Conservation (phyloP, 35 echinoderm and acorn worm species). For the Eucidaris tribuloides region DNA sequence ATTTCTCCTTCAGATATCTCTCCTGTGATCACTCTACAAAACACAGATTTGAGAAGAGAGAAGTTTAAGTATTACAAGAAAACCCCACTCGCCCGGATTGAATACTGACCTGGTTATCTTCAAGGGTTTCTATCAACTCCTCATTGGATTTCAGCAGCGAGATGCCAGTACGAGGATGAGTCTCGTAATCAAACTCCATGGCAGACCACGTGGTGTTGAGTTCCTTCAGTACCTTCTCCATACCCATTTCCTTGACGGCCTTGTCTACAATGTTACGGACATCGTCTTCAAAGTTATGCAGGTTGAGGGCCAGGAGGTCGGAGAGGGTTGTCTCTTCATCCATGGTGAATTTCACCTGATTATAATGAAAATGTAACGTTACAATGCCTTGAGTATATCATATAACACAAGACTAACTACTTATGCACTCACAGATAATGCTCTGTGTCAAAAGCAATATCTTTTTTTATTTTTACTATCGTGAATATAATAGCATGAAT, state of each 20-base stretch:
- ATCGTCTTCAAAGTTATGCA: conserved; percentile 99
- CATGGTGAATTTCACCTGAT: conserved; percentile 96
- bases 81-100: too few relatives aligned
- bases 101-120: conserved; percentile 99
- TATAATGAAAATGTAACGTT: too few relatives aligned
- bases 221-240: conserved; percentile 99
- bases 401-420: too few relatives aligned
- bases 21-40: too few relatives aligned
- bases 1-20: too few relatives aligned
- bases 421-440: too few relatives aligned
- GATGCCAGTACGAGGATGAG: conserved; percentile 73
- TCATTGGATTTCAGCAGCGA: conserved; percentile 82
- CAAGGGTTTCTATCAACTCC: conserved; percentile 96
- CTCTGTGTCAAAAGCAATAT: too few relatives aligned
- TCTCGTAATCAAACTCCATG: conserved; percentile 99
- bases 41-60: too few relatives aligned
- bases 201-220: conserved; percentile 92
- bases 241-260: conserved; percentile 99
- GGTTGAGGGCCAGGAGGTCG: conserved; percentile 96
- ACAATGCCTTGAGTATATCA: too few relatives aligned
- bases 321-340: conserved; percentile 85
- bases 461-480: too few relatives aligned
- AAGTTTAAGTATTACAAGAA: too few relatives aligned
- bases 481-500: too few relatives aligned
- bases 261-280: conserved; percentile 98